A percentile compares a stretch with the other conserved stretches of the same genome.
Conservation (phyloP, 2,888 invertebrate genomes). For the Platerodrilus igneus region DNA sequence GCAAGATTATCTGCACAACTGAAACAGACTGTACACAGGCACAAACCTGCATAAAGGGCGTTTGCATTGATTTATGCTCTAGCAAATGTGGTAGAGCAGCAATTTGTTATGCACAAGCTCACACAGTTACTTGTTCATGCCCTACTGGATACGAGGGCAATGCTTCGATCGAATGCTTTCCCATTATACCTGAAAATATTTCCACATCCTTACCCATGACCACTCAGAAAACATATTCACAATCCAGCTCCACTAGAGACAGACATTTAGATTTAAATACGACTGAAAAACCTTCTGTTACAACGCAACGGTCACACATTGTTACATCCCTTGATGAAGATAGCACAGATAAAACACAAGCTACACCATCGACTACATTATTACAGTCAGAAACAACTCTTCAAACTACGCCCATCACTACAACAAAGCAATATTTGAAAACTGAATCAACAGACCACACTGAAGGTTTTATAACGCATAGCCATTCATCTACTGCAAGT, state of each 20-base stretch:
- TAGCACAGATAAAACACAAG: too few species aligned
- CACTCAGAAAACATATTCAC: slow-evolving; percentile 16
- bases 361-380: too few species aligned
- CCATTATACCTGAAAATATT: slow-evolving; percentile 15
- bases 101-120: slow-evolving; percentile 50
- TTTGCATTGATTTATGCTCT: slow-evolving; percentile 53
- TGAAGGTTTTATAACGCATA: too few species aligned
- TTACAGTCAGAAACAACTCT: too few species aligned
- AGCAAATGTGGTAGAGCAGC: slow-evolving; percentile 49
- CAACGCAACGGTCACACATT: too few species aligned
- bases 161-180: slow-evolving; percentile 50
- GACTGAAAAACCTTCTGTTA: slow-evolving; percentile 10
- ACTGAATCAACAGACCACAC: too few species aligned
- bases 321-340: too few species aligned
- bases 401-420: too few species aligned
- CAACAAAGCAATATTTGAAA: too few species aligned
- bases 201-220: too few species aligned
- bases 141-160: slow-evolving; percentile 51
- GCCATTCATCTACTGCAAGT: too few species aligned
- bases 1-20: slow-evolving; percentile 48
- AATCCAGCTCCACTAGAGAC: slow-evolving; percentile 26
- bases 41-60: slow-evolving; percentile 52
- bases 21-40: slow-evolving; percentile 52
- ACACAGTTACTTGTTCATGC: slow-evolving; percentile 49
- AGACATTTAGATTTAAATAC: slow-evolving; percentile 23